A percentile compares a stretch with the other conserved stretches of the same genome.
Conservation (phyloP, 2,113 vertebrate species). For the Columbina picui region DNA sequence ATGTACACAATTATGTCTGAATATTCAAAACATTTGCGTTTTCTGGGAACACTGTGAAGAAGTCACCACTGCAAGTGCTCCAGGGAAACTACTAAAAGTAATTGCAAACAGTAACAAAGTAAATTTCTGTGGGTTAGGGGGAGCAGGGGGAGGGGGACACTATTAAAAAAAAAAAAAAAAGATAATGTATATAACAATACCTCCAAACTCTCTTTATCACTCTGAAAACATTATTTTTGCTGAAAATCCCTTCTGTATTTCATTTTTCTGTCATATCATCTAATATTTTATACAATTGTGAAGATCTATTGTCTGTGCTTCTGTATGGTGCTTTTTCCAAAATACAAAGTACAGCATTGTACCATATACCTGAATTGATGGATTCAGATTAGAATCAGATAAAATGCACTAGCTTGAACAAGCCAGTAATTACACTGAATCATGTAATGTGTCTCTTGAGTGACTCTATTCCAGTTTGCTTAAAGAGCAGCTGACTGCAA, state of each 20-base stretch:
- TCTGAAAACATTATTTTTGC: neutral
- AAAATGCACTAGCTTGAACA: conserved; percentile 33
- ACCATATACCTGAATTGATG: neutral
- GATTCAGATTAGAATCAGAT: conserved; percentile 23
- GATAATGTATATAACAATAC: neutral
- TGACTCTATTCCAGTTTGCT: conserved; percentile 6
- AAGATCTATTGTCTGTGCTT: neutral
- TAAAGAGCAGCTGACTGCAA: conserved; percentile 49
- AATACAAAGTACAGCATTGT: neutral
- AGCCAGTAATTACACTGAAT: conserved; percentile 50
- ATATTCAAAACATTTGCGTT: neutral
- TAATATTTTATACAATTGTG: neutral
- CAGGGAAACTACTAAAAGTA: neutral
- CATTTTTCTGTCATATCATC: neutral
- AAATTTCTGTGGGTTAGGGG: neutral
- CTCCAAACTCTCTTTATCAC: neutral
- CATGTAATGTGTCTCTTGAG: conserved; percentile 22
- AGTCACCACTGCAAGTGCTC: neutral
- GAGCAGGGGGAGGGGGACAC: too few relatives aligned
- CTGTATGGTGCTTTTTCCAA: neutral
- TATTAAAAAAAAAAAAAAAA: neutral
- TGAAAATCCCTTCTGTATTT: neutral
- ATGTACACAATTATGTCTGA: neutral
- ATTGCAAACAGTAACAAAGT: neutral
- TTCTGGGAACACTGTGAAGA: neutral